Percentiles rank a stretch among this genome's conserved stretches.
Conservation (phyloP, 2,888 invertebrate species). For the Eupithecia insigniata region DNA sequence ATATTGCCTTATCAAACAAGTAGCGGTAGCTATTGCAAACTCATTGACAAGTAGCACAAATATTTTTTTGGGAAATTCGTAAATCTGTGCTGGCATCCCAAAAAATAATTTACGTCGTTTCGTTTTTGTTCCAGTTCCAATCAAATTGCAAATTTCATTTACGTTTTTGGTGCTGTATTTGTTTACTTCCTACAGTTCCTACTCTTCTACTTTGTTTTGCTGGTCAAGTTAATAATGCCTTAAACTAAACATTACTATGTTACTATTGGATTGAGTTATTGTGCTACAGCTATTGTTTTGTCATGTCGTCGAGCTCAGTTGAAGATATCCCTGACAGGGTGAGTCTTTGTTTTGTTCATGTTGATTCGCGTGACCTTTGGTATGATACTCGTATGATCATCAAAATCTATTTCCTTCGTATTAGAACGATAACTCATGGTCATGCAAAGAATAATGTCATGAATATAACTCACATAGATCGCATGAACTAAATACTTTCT, state of each 20-base stretch:
- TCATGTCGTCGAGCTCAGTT: constrained; percentile 75
- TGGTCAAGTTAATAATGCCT: neutral
- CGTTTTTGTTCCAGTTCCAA: neutral
- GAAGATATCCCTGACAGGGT: constrained; percentile 78
- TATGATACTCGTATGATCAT: neutral
- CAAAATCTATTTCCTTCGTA: neutral
- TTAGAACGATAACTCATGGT: neutral
- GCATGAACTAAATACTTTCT: too few species aligned
- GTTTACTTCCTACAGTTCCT: neutral
- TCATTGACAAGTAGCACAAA: too few species aligned
- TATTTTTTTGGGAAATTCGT: neutral
- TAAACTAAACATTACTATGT: neutral
- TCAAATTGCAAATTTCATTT: constrained; percentile 3
- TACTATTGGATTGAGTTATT: neutral
- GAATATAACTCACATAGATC: neutral
- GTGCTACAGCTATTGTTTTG: constrained; percentile 10
- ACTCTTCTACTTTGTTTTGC: neutral
- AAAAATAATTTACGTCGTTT: constrained; percentile 2
- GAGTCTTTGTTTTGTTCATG: constrained; percentile 49
- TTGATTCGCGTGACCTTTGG: constrained; percentile 54
- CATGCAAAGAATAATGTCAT: neutral
- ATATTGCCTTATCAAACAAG: too few species aligned
- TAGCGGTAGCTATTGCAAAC: too few species aligned
- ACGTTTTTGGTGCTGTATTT: neutral
- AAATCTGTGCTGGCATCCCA: neutral